Conservation (phyloP, 1,140 invertebrate species). For the Pseudomyrmex cubaensis region DNA sequence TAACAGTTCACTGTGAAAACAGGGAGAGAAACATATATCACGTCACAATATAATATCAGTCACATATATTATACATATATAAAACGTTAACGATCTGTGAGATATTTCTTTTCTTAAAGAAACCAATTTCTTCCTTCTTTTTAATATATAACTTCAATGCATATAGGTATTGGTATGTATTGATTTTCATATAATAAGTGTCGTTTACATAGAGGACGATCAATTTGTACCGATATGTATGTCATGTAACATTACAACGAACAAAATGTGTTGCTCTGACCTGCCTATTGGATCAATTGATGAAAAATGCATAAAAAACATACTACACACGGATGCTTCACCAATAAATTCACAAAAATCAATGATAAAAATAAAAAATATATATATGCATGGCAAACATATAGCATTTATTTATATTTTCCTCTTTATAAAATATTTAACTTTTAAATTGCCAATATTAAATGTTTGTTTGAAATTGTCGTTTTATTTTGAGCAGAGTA, state of each 20-base stretch:
- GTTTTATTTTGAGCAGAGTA: background rate
- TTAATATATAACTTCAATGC: conserved; percentile 1
- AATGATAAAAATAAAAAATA: conserved; percentile 10
- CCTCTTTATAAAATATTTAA: conserved; percentile 27
- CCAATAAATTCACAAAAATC: background rate
- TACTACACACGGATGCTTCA: background rate
- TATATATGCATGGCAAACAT: conserved; percentile 14
- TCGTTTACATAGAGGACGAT: background rate
- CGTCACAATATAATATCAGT: too few species aligned
- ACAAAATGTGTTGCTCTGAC: conserved; percentile 10
- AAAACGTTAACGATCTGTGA: conserved; percentile 1
- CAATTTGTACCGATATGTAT: conserved; percentile 5
- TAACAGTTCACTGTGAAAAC: conserved; percentile 1
- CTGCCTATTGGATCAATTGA: conserved; percentile 2
- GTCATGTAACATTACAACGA: background rate
- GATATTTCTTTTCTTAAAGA: conserved; percentile 15
- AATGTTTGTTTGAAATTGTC: conserved; percentile 26
- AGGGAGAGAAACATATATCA: background rate
- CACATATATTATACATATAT: background rate
- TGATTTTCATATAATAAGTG: background rate
- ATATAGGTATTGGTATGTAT: too few species aligned
- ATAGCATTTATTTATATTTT: conserved; percentile 29
- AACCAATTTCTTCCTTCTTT: background rate
- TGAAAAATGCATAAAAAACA: conserved; percentile 39
- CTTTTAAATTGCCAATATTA: background rate